Percentiles rank a stretch among this genome's conserved stretches.
Evolutionary conservation across 2,888 invertebrate genomes (phyloP).

Genomic region (Myathropa florea): DNA sequence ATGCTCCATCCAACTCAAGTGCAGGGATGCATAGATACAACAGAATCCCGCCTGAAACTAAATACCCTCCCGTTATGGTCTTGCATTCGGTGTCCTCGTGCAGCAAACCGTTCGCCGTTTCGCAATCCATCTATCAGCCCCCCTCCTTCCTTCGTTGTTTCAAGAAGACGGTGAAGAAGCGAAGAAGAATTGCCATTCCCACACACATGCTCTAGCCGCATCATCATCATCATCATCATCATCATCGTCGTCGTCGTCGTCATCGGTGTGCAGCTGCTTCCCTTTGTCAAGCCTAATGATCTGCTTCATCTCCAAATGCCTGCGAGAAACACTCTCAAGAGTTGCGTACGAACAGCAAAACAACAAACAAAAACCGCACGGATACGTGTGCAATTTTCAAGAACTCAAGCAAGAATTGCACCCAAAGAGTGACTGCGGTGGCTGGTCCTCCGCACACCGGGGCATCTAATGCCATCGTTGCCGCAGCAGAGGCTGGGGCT

Average conservation of each 20-base stretch:
- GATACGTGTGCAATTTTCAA: constrained; percentile 5
- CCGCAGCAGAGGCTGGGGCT: not conserved
- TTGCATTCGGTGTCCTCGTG: not conserved
- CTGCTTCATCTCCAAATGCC: constrained; percentile 50
- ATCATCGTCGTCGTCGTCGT: not conserved
- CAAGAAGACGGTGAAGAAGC: constrained; percentile 8
- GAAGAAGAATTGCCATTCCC: not conserved
- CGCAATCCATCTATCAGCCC: not conserved
- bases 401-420: constrained; percentile 12
- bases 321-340: constrained; percentile 38
- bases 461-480: not conserved
- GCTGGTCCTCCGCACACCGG: not conserved
- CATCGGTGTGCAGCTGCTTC: constrained; percentile 16
- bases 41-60: constrained; percentile 48
- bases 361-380: constrained; percentile 10
- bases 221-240: not conserved
- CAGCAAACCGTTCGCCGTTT: constrained; percentile 5
- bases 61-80: constrained; percentile 34
- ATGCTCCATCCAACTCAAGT: constrained; percentile 3
- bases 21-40: constrained; percentile 22
- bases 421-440: not conserved
- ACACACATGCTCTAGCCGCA: constrained; percentile 21
- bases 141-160: not conserved
- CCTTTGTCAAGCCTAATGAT: constrained; percentile 63
- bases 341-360: constrained; percentile 2